A percentile compares a stretch with the other conserved stretches of the same genome.
Evolutionary conservation across 2,888 invertebrate genomes (phyloP).

Genomic region (Plemyria rubiginata): DNA sequence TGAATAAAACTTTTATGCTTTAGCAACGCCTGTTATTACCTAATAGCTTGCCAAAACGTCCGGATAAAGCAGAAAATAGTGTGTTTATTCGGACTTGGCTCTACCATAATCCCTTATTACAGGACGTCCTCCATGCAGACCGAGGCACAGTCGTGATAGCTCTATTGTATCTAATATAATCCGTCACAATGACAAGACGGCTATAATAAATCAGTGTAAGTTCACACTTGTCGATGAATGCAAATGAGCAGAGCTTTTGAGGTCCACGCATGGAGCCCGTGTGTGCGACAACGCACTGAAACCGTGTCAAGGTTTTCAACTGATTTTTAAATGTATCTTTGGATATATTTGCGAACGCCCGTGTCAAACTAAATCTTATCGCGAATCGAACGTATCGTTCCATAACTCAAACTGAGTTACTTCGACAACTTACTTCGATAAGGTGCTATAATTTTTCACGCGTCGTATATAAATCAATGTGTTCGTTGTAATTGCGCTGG

Average conservation of each 20-base stretch:
- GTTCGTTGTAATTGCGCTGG: slow-evolving; percentile 37
- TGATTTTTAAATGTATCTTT: slow-evolving; percentile 70
- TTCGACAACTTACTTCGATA: slow-evolving; percentile 27
- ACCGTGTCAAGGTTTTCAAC: slow-evolving; percentile 74
- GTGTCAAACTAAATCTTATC: slow-evolving; percentile 28
- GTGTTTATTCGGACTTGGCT: too few species aligned
- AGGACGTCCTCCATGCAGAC: background rate
- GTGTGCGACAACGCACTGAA: slow-evolving; percentile 66
- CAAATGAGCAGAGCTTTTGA: slow-evolving; percentile 41
- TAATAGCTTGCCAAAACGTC: too few species aligned
- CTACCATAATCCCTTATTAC: too few species aligned
- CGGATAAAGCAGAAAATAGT: too few species aligned
- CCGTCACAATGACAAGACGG: slow-evolving; percentile 4
- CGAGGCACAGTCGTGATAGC: background rate
- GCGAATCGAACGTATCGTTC: slow-evolving; percentile 4
- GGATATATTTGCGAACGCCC: slow-evolving; percentile 43
- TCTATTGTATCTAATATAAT: background rate
- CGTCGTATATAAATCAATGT: slow-evolving; percentile 38
- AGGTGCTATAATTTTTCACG: slow-evolving; percentile 28
- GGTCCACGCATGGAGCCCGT: slow-evolving; percentile 34
- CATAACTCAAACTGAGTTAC: background rate
- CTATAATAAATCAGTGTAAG: slow-evolving; percentile 26
- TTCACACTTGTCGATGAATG: slow-evolving; percentile 34
- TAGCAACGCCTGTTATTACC: too few species aligned
- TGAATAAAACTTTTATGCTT: too few species aligned